Conservation (phyloP, 2,888 invertebrate genomes). For the Lypha dubia region DNA sequence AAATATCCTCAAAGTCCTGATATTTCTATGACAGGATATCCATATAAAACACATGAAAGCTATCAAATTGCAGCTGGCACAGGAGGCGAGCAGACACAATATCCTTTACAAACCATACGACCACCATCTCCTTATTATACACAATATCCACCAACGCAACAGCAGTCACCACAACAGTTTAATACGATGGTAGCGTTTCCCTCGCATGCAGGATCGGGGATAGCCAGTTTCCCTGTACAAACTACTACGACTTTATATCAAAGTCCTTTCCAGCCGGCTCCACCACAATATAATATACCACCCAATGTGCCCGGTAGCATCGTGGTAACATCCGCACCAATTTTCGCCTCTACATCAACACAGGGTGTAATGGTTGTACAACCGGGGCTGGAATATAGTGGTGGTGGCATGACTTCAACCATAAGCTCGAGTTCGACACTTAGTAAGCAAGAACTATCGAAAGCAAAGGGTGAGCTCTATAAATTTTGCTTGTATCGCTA, state of each 20-base stretch:
- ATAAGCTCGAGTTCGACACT: slow-evolving; percentile 58
- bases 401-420: slow-evolving; percentile 68
- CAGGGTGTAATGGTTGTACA: slow-evolving; percentile 55
- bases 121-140: slow-evolving; percentile 54
- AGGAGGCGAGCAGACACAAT: slow-evolving; percentile 40
- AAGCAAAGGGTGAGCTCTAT: slow-evolving; percentile 80
- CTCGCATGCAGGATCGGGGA: slow-evolving; percentile 60
- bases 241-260: slow-evolving; percentile 56
- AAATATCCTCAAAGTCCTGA: slow-evolving; percentile 55
- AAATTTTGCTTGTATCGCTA: slow-evolving; percentile 77
- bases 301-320: slow-evolving; percentile 61
- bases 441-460: slow-evolving; percentile 71
- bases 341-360: slow-evolving; percentile 62
- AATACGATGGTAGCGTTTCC: slow-evolving; percentile 70
- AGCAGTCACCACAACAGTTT: slow-evolving; percentile 60
- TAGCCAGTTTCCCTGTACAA: slow-evolving; percentile 57
- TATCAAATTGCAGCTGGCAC: slow-evolving; percentile 51
- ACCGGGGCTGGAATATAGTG: slow-evolving; percentile 50
- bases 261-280: slow-evolving; percentile 67
- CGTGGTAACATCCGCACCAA: slow-evolving; percentile 72
- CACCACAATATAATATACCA: slow-evolving; percentile 65
- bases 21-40: slow-evolving; percentile 33
- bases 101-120: slow-evolving; percentile 57
- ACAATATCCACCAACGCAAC: slow-evolving; percentile 61
- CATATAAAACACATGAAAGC: slow-evolving; percentile 63